Base-by-base conservation (phyloP, 1,140 invertebrate genomes). In the Drosophila lowei region DNA sequence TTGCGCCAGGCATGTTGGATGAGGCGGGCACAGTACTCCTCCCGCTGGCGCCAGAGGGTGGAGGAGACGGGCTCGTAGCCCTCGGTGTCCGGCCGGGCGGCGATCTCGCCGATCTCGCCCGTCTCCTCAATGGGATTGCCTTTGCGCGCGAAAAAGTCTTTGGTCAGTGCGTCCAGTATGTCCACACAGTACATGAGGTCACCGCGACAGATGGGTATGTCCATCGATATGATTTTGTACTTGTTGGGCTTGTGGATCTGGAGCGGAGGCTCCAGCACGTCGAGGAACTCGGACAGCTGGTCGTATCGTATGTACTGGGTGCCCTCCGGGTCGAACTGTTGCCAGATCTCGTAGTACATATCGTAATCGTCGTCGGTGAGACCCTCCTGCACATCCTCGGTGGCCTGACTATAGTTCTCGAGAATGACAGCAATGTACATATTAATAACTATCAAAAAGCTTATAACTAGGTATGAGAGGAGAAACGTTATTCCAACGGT, bases 321-420 rank as follows among this genome's bases (percentile, higher is more conserved):
- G 50, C 98, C 98, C 88, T 99, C 97, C 0, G 98, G 98, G 93
- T 99, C 98, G 92, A 98, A 99, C 85, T 98, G 96, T 91, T 99
- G 98, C 98, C 98, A 99, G 76, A 99, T 98, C 93, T 99, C 98
- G 91, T 99, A 99, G 92, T 99, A 99, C 97, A 99, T 99, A 91
- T 99, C 98, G 93, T 99, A 99, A 92, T 99, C 98, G 92, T 99
- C 98, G 91, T 99, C 98, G 30, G 98, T 99, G 46, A 99, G 93
- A 84, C 98, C 98, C 92, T 99, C 98, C 91, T 99, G 98, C 46
- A 99, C 98, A 92, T 99, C 98, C 93, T 99, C 98, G 44, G 98
- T 99, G 34, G 98, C 98, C 93, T 97, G 96, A 60, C 97, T 98
- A 92, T 99, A 99, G 92, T 99, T 99, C 93, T 99, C 98, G 92